Evolutionary conservation across 2,888 invertebrate species (phyloP), one percentile per base, ranked within the genome.

Genomic region (Eurytoma adleriae): DNA sequence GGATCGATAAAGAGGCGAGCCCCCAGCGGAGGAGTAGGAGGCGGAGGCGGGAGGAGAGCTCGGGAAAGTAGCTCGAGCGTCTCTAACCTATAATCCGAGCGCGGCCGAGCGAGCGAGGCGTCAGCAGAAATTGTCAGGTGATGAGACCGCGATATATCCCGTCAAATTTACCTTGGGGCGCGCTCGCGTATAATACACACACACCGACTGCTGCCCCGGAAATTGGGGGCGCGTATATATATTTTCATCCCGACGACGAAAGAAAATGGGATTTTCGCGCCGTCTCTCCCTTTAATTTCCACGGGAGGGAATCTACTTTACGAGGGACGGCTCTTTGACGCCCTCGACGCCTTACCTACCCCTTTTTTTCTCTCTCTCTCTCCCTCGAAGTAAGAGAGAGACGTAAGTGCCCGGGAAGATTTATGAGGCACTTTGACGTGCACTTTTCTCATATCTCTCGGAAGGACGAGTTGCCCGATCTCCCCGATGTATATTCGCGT

Each of bases 341-440:
- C 72, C 62, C 59, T 59, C 64, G 18, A 24, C 69, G 52, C 59
- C 18, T 77, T 13, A 7, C 5, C 40, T 18, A 18, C 66, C 18
- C 27, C 12, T 14, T 24, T 71, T 61, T 72, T 72, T 27, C 50
- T 0, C 52, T 12, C 3, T n/a, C 18, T 3, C 3, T n/a, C 13
- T 64, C 40, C 7, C 18, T 16, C 62, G 20, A 61, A 16, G 64
- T 50, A 64, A 14, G 71, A 48, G 50, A 61, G 56, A 52, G 64
- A 64, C 57, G 50, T 16, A 18, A 48, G 16, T 24, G 57, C n/a
- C 56, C 24, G 54, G 50, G 16, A 80, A 80, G 80, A 80, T 80
- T 80, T 80, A 80, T 80, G 80, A 80, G 80, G 72, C 80, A 76
- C 80, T 80, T 76, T 80, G 80, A 80, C 80, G 80, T 59, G 68